Evolutionary conservation across 2,888 invertebrate genomes (phyloP).

Genomic region (Osmoderma eremita): DNA sequence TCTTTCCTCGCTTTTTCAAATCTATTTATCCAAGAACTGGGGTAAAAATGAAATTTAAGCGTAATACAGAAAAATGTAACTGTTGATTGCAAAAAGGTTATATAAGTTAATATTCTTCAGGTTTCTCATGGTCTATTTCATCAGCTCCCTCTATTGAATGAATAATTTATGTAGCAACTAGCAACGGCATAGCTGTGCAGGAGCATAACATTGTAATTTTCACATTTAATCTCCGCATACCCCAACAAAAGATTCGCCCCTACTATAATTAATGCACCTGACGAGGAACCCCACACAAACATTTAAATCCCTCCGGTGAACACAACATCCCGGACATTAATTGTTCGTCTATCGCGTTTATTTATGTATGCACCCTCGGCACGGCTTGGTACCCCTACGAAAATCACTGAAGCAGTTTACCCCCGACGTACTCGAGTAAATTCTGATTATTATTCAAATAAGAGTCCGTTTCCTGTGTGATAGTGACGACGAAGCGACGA

Average conservation of each 20-base stretch:
- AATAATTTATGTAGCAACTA: neutral
- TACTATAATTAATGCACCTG: conserved; percentile 32
- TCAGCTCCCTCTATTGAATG: too few relatives aligned
- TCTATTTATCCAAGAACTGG: too few relatives aligned
- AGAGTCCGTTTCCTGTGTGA: conserved; percentile 42
- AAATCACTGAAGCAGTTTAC: conserved; percentile 42
- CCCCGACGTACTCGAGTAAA: conserved; percentile 37
- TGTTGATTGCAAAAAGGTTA: too few relatives aligned
- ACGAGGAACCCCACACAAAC: conserved; percentile 27
- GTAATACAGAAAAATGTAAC: too few relatives aligned
- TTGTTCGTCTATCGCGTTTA: conserved; percentile 35
- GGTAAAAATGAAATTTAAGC: too few relatives aligned
- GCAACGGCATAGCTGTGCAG: neutral
- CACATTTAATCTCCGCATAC: neutral
- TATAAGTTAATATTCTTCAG: too few relatives aligned
- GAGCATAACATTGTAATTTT: conserved; percentile 5
- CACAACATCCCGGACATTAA: conserved; percentile 35
- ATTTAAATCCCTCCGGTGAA: conserved; percentile 26
- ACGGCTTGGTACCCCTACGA: conserved; percentile 29
- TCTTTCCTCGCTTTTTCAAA: too few relatives aligned
- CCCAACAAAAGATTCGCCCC: conserved; percentile 11
- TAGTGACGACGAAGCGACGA: neutral
- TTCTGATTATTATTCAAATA: conserved; percentile 42
- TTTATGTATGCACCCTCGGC: conserved; percentile 36
- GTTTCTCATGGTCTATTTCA: too few relatives aligned